Evolutionary conservation across 2,113 vertebrate species (phyloP).

Genomic region (Diglossa brunneiventris): DNA sequence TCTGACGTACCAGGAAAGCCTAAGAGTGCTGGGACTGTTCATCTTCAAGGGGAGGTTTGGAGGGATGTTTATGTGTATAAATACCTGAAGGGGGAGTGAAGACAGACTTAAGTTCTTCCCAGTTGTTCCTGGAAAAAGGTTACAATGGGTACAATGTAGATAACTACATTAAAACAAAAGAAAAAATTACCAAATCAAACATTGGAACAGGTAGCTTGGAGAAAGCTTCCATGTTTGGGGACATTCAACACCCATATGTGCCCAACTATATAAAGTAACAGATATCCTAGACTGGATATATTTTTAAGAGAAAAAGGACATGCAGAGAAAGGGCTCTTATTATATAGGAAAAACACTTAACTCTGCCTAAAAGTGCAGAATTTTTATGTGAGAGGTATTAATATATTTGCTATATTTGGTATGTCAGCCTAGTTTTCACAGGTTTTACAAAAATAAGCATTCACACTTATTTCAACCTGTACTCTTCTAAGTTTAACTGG

Average conservation of each 20-base stretch:
- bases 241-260: not conserved
- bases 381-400: not conserved
- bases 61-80: not conserved
- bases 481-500: not conserved
- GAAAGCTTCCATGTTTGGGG: not conserved
- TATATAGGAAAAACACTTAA: not conserved
- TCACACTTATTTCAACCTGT: not conserved
- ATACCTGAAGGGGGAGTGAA: accelerated
- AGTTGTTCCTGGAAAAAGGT: not conserved
- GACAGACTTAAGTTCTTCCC: not conserved
- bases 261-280: not conserved
- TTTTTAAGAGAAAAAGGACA: not conserved
- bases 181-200: not conserved
- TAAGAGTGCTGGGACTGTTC: not conserved
- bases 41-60: not conserved
- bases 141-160: accelerated
- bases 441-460: not conserved
- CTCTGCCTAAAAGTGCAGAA: not conserved
- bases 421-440: not conserved
- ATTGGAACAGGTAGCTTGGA: not conserved
- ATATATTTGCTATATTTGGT: not conserved
- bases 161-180: not conserved
- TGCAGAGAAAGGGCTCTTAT: accelerated
- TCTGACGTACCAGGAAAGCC: not conserved
- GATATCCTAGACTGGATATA: not conserved